These are phyloP conservation scores for Spinus olivaceus DNA, from an alignment of 2,797 vertebrate genomes.

Conservation along the genomic window DNA sequence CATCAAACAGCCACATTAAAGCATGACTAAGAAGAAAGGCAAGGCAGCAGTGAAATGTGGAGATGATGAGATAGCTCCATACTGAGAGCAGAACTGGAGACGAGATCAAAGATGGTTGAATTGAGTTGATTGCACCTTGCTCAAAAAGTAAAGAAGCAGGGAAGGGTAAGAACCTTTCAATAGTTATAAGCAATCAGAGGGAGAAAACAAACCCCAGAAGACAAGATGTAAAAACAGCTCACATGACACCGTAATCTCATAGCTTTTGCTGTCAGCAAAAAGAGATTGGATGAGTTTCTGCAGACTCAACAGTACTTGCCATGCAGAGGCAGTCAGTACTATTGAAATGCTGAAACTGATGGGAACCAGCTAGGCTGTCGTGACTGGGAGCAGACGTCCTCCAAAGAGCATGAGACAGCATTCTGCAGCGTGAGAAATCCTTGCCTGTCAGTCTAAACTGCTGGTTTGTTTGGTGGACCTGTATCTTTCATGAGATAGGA, in stretches of 20 bases:
- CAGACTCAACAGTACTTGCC: conserved; percentile 16
- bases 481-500: not conserved
- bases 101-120: not conserved
- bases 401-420: conserved; percentile 8
- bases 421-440: not conserved
- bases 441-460: not conserved
- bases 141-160: not conserved
- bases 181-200: not conserved
- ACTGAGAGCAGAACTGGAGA: not conserved
- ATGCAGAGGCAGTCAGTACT: not conserved
- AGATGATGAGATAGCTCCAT: not conserved
- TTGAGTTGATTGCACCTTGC: not conserved
- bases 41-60: not conserved
- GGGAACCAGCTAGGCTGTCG: not conserved
- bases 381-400: not conserved
- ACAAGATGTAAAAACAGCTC: not conserved
- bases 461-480: not conserved
- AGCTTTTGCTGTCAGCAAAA: conserved; percentile 17
- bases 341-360: conserved; percentile 15
- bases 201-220: not conserved
- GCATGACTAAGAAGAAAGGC: conserved; percentile 12
- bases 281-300: conserved; percentile 15
- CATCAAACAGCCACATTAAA: not conserved
- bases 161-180: not conserved
- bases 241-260: not conserved